Conservation (phyloP, 2,888 invertebrate species). For the Trichacis sp. region DNA sequence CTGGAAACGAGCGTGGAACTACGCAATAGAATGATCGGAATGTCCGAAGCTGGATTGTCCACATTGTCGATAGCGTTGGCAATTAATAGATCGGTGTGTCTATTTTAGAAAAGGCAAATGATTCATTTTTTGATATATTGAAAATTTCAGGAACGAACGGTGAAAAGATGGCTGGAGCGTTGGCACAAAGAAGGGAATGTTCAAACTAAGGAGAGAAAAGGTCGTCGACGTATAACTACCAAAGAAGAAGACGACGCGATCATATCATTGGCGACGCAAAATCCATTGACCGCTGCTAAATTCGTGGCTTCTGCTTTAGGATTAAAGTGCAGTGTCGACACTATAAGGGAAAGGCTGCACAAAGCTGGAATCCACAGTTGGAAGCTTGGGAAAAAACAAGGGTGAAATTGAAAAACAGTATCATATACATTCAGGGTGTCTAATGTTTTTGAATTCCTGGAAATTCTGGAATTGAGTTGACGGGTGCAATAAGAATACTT, state of each 20-base stretch:
- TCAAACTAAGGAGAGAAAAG: conserved; percentile 66
- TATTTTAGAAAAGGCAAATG: too few species aligned
- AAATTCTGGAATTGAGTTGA: too few species aligned
- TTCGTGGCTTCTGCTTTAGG: conserved; percentile 65
- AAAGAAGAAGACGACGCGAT: conserved; percentile 67
- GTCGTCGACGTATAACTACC: conserved; percentile 64
- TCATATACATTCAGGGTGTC: too few species aligned
- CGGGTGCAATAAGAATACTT: too few species aligned
- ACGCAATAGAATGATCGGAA: conserved; percentile 67
- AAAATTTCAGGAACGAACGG: conserved; percentile 67
- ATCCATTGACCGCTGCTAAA: conserved; percentile 66
- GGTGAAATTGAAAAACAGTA: conserved; percentile 46
- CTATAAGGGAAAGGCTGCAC: conserved; percentile 64
- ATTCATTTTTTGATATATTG: too few species aligned
- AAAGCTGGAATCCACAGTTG: conserved; percentile 67
- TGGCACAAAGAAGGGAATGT: conserved; percentile 67
- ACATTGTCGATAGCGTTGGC: conserved; percentile 66
- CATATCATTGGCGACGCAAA: conserved; percentile 66
- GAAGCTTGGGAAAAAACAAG: conserved; percentile 66
- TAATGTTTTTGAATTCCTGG: too few species aligned
- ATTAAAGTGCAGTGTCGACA: conserved; percentile 65
- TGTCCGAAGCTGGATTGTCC: conserved; percentile 66
- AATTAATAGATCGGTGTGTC: conserved; percentile 64
- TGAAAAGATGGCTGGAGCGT: conserved; percentile 66
- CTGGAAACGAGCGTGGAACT: too few species aligned